Evolutionary conservation across 2,888 invertebrate species (phyloP), one percentile per base, ranked within the genome.

Genomic region (Chaitophorus viminalis): DNA sequence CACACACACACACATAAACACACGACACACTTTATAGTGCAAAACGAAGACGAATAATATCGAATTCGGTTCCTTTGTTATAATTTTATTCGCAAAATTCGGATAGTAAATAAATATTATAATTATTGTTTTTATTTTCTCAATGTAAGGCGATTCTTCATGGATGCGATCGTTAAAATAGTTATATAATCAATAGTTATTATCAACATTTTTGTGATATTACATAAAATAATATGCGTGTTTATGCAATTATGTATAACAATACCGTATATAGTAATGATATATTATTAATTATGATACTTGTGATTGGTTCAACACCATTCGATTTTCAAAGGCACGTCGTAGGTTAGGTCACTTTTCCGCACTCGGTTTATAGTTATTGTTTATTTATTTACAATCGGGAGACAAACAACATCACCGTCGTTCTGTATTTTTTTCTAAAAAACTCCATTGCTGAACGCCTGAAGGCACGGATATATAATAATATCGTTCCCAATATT

Each of bases 51-150:
- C 46, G 31, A 46, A 31, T 72, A 36, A 72, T n/a, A n/a, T 72
- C 52, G 9, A 33, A 72, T 72, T 82, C 46, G 72, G 72, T 82
- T 72, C n/a, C 33, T 82, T 33, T 70, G 82, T 82, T 52, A 72
- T 82, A n/a, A 72, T 46, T 72, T 81, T 79, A 17, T 31, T 29
- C 81, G 6, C 29, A 4, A 81, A 81, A 65, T 29, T n/a, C 36
- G 21, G 39, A 75, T 29, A 29, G 36, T 25, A 74, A 74, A 11
- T 46, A 11, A 39, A 18, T 75, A n/a, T 14, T 72, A 72, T 36
- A n/a, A 74, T 74, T 74, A 75, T 46, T 75, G 39, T 75, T 46
- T 18, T 81, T 81, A 39, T 68, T 68, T 68, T 81, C 29, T 81
- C 29, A 4, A 29, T 81, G 31, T 21, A 1, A 81, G 29, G 65